Evolutionary conservation across 53 echinoderm and acorn worm genomes (phyloP).

Genomic region (Paracentrotus lividus): DNA sequence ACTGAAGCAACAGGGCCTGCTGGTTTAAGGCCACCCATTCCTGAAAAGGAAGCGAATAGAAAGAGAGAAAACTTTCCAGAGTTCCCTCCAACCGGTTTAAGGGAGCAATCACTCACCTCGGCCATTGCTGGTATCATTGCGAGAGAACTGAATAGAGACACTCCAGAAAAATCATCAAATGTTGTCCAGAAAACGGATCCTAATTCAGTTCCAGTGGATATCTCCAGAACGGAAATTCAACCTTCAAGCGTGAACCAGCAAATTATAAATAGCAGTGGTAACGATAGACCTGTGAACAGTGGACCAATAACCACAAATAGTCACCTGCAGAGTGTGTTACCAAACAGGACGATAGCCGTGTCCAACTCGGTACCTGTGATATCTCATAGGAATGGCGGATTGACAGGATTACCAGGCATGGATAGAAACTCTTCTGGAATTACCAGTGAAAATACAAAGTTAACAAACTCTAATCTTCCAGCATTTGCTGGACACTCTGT

Average conservation of each 20-base stretch:
- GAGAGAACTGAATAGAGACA: constrained; percentile 75
- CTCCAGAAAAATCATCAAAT: neutral
- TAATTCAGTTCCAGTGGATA: neutral
- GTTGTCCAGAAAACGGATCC: constrained; percentile 32
- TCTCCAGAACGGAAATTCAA: neutral
- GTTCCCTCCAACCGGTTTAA: neutral
- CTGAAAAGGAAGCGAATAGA: constrained; percentile 55
- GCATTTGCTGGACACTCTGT: constrained; percentile 1
- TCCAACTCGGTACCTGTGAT: constrained; percentile 65
- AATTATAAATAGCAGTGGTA: neutral
- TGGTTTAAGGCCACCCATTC: constrained; percentile 13
- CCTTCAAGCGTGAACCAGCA: neutral
- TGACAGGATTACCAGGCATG: constrained; percentile 67
- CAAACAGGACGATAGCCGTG: constrained; percentile 42
- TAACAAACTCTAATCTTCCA: constrained; percentile 40
- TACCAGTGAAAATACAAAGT: constrained; percentile 48
- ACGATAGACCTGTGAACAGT: constrained; percentile 45
- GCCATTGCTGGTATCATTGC: constrained; percentile 82
- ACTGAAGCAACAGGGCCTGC: constrained; percentile 43
- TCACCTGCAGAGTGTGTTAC: constrained; percentile 24
- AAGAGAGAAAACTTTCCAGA: constrained; percentile 50
- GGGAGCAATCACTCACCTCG: constrained; percentile 68
- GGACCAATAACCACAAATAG: constrained; percentile 46
- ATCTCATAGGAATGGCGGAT: constrained; percentile 54
- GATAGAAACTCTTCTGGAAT: constrained; percentile 59